Base-by-base conservation (phyloP, 2,113 vertebrate species). In the Pungitius pungitius region DNA sequence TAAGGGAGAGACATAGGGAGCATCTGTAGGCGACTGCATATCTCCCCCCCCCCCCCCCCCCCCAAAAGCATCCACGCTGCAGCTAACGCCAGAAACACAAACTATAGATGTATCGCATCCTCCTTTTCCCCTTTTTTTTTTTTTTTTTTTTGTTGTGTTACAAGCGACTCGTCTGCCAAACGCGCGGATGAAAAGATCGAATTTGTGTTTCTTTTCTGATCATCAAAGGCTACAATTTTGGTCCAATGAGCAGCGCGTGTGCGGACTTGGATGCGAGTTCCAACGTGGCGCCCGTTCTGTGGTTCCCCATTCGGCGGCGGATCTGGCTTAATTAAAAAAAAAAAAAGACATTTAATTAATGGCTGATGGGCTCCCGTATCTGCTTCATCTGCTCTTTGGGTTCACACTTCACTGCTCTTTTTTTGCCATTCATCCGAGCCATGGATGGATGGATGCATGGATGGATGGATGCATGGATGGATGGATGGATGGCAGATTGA, bases 291-390 rank as follows among this genome's bases (percentile, higher is more conserved):
- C 47, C 77, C n/a, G 6, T 73, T 75, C 85, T 56, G 54, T 86
- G 73, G 81, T 77, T 86, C 71, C 63, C 77, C 77, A 52, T 73
- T 85, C 78, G 81, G 60, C 1, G 17, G 81, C 75, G 82, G 80
- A 83, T 77, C 73, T 84, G 85, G 61, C 76, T 87, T 87, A 89
- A 90, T 87, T 80, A 82, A 86, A 87, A 5, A n/a, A n/a, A n/a
- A 82, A 86, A 87, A 81, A 80, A 70, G 37, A 77, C 68, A 69
- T 81, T 78, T 75, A 87, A 85, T 89, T 83, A 85, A 81, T 85
- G 74, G 63, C 43, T 78, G 71, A 83, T 78, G 65, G 73, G 60
- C 66, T 79, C 75, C 78, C 77, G 72, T 84, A 66, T 87, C 58
- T 73, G 37, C 64, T 69, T 78, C 42, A 12, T 68, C 13, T 67